These are phyloP conservation scores for Drosophila paucipuncta DNA, from an alignment of 2,888 invertebrate species.

Conservation along the genomic window DNA sequence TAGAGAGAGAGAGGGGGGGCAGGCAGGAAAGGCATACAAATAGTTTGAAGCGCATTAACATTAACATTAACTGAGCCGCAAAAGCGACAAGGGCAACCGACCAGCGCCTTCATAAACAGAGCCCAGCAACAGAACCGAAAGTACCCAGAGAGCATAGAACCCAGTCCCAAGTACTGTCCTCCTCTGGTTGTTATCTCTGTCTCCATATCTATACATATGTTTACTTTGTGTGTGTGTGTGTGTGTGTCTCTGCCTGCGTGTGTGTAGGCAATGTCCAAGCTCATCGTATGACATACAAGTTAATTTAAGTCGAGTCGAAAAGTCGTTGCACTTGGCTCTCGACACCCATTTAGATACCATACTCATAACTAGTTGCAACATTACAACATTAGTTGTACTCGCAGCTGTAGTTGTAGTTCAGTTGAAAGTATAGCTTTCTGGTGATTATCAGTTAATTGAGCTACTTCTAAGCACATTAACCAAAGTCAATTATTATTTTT, in stretches of 20 bases:
- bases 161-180: conserved; percentile 34
- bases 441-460: conserved; percentile 42
- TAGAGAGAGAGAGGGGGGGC: not conserved
- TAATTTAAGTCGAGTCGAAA: conserved; percentile 69
- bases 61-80: conserved; percentile 80
- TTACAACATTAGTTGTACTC: not conserved
- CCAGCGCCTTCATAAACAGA: conserved; percentile 46
- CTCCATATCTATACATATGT: conserved; percentile 73
- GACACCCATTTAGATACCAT: conserved; percentile 40
- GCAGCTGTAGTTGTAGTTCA: not conserved
- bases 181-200: conserved; percentile 66
- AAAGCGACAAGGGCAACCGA: conserved; percentile 76
- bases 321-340: conserved; percentile 72
- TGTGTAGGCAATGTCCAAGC: conserved; percentile 56
- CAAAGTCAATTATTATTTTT: not conserved
- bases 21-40: conserved; percentile 27
- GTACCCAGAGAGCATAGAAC: not conserved
- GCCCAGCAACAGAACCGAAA: conserved; percentile 4
- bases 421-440: not conserved
- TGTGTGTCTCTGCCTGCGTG: conserved; percentile 13
- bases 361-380: conserved; percentile 10
- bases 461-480: conserved; percentile 10
- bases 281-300: conserved; percentile 58
- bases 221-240: conserved; percentile 34
- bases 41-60: conserved; percentile 81